Evolutionary conservation across 2,888 invertebrate species (phyloP).

Genomic region (Eristalis tenax): DNA sequence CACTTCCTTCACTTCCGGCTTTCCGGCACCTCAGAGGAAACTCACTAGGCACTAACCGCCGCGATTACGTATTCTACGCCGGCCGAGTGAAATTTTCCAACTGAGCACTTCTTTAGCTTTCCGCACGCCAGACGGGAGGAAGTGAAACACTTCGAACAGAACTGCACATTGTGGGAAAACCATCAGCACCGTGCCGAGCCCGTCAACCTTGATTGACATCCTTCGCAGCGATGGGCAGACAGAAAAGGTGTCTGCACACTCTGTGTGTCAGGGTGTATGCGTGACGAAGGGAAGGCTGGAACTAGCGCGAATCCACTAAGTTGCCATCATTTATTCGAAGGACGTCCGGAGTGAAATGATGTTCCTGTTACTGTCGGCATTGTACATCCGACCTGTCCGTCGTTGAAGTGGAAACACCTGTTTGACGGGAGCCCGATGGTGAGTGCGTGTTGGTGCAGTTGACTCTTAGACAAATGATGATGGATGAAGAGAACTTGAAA

Average conservation of each 20-base stretch:
- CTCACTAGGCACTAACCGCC: conserved; percentile 22
- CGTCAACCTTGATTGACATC: conserved; percentile 50
- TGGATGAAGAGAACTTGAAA: conserved; percentile 12
- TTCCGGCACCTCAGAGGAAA: conserved; percentile 5
- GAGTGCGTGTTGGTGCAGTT: conserved; percentile 44
- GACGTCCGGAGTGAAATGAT: conserved; percentile 58
- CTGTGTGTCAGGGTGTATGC: conserved; percentile 8
- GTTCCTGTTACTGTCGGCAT: conserved; percentile 50
- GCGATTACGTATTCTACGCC: conserved; percentile 50
- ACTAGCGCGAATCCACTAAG: conserved; percentile 36
- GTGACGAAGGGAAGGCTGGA: neutral
- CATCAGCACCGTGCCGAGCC: neutral
- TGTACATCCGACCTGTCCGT: conserved; percentile 37
- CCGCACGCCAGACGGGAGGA: conserved; percentile 7
- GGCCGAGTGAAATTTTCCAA: conserved; percentile 54
- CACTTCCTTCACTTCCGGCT: conserved; percentile 40
- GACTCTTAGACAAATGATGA: conserved; percentile 21
- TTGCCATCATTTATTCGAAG: conserved; percentile 54
- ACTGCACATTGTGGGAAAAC: conserved; percentile 31
- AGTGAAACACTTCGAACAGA: conserved; percentile 14
- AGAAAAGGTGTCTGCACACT: no score
- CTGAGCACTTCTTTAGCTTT: conserved; percentile 38
- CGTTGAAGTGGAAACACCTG: conserved; percentile 37
- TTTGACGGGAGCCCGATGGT: conserved; percentile 34
- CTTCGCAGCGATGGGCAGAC: conserved; percentile 34